Evolutionary conservation across 2,888 invertebrate genomes (phyloP).

Genomic region (Anodontia alba): DNA sequence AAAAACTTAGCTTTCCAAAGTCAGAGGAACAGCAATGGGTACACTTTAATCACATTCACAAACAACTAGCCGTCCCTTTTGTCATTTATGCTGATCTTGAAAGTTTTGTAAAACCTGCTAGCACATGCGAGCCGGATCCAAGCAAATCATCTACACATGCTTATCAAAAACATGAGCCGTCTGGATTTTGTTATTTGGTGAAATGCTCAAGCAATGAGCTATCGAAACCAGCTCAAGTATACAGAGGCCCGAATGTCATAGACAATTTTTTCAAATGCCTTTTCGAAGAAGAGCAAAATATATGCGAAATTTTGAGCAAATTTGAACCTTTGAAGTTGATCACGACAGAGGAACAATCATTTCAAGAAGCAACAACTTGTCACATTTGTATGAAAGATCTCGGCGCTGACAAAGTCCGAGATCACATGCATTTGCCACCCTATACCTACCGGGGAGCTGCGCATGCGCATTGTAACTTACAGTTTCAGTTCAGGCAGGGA

Average conservation of each 20-base stretch:
- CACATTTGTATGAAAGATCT: slow-evolving; percentile 32
- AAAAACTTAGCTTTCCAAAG: slow-evolving; percentile 41
- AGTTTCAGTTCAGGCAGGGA: slow-evolving; percentile 15
- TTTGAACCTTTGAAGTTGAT: background rate
- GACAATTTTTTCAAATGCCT: background rate
- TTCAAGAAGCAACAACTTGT: slow-evolving; percentile 27
- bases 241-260: background rate
- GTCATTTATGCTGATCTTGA: slow-evolving; percentile 52
- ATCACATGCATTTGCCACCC: slow-evolving; percentile 3
- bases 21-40: slow-evolving; percentile 41
- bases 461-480: background rate
- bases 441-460: background rate
- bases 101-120: slow-evolving; percentile 25
- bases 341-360: background rate
- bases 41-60: slow-evolving; percentile 45
- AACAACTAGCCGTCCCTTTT: slow-evolving; percentile 38
- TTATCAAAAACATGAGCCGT: slow-evolving; percentile 26
- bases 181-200: slow-evolving; percentile 42
- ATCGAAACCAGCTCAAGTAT: background rate
- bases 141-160: background rate
- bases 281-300: background rate
- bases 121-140: slow-evolving; percentile 6
- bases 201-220: slow-evolving; percentile 22
- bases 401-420: background rate
- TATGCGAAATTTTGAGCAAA: background rate